Evolutionary conservation across 2,113 vertebrate genomes (phyloP).

Genomic region (Sinocyclocheilus anshuiensis): DNA sequence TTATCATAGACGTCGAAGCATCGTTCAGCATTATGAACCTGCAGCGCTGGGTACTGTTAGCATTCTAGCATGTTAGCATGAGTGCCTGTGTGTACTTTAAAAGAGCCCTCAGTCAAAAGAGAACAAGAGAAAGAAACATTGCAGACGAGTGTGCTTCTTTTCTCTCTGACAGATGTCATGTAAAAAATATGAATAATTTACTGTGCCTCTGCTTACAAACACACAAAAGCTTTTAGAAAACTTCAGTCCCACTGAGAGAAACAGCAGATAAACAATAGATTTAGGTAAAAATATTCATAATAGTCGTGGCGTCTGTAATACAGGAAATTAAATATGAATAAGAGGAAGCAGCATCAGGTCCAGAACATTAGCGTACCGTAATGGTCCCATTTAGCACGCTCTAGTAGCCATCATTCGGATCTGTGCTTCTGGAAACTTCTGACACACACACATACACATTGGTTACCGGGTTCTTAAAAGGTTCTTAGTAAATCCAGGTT

Average conservation of each 20-base stretch:
- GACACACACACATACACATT: constrained; percentile 9
- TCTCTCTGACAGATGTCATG: constrained; percentile 45
- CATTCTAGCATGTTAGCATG: constrained; percentile 20
- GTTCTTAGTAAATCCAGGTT: not conserved
- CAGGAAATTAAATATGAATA: constrained; percentile 47
- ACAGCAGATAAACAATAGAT: constrained; percentile 39
- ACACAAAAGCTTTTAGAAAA: constrained; percentile 58
- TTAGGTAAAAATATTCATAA: constrained; percentile 45
- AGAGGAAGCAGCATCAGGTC: constrained; percentile 31
- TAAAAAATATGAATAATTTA: constrained; percentile 55
- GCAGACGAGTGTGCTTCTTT: constrained; percentile 11
- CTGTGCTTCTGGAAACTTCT: not conserved
- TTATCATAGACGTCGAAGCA: not conserved
- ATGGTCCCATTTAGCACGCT: constrained; percentile 37
- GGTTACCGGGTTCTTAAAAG: not conserved
- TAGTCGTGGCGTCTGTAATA: constrained; percentile 15
- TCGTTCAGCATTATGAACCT: not conserved
- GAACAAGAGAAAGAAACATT: not conserved
- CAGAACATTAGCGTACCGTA: constrained; percentile 40
- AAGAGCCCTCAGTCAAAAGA: constrained; percentile 19
- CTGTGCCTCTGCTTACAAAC: constrained; percentile 41
- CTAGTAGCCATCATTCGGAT: constrained; percentile 8
- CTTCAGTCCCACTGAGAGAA: constrained; percentile 26
- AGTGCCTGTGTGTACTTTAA: not conserved
- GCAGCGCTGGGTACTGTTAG: not conserved